Conservation (phyloP, 1,140 invertebrate species). For the Drosophila lacertosa region DNA sequence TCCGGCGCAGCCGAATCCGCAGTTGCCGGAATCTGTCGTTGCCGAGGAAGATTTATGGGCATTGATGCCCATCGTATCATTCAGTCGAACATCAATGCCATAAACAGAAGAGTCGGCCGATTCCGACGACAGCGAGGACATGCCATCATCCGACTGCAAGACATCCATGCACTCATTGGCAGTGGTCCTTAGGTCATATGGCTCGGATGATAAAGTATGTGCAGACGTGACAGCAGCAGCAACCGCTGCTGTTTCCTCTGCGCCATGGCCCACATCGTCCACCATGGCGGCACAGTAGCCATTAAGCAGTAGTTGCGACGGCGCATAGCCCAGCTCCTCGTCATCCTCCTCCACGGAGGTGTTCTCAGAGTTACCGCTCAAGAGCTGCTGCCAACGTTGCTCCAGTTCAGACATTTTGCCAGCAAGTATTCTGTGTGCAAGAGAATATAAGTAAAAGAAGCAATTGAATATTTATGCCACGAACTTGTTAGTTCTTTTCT, state of each 20-base stretch:
- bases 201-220: conserved; percentile 56
- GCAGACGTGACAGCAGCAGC: conserved; percentile 30
- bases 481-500: conserved; percentile 92
- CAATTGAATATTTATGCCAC: not conserved
- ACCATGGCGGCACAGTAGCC: conserved; percentile 85
- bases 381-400: conserved; percentile 83
- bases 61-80: conserved; percentile 42
- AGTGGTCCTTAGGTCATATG: conserved; percentile 46
- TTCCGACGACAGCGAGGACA: conserved; percentile 76
- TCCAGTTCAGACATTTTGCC: conserved; percentile 86
- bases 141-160: conserved; percentile 70
- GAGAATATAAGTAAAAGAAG: not conserved
- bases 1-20: conserved; percentile 44
- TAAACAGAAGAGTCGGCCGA: conserved; percentile 80
- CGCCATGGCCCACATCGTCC: conserved; percentile 67
- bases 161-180: conserved; percentile 9
- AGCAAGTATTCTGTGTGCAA: conserved; percentile 85
- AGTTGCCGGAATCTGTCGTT: conserved; percentile 75
- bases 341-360: conserved; percentile 36
- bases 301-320: conserved; percentile 85
- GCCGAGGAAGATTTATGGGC: conserved; percentile 66
- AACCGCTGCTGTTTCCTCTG: conserved; percentile 24
- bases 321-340: conserved; percentile 84
- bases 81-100: conserved; percentile 55
- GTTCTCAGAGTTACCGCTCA: conserved; percentile 56